These are phyloP conservation scores for Paedocypris sp. DNA, from an alignment of 2,113 vertebrate genomes.

Conservation along the genomic window DNA sequence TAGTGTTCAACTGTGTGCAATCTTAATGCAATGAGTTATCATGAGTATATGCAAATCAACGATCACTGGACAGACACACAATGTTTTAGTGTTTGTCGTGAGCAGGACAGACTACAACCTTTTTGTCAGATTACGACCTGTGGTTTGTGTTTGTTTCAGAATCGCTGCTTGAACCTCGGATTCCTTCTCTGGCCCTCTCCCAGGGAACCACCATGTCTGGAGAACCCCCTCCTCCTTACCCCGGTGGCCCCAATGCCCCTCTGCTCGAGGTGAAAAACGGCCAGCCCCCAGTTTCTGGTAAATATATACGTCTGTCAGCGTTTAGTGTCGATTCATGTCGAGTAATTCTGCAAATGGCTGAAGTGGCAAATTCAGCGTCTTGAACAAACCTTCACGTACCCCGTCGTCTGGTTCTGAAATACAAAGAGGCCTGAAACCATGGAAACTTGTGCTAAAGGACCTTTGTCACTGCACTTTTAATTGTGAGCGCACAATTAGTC, in stretches of 20 bases:
- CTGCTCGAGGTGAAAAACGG: constrained; percentile 84
- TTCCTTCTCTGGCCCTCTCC: constrained; percentile 19
- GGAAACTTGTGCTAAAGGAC: not conserved
- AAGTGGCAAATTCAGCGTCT: no score
- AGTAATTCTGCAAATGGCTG: no score
- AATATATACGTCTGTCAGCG: no score
- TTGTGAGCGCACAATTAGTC: no score
- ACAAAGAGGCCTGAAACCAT: constrained; percentile 6
- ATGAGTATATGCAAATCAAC: not conserved
- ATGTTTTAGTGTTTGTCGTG: not conserved
- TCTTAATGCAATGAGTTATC: not conserved
- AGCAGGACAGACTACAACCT: not conserved
- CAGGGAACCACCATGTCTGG: constrained; percentile 70
- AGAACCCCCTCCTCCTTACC: constrained; percentile 90
- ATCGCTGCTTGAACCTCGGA: constrained; percentile 25
- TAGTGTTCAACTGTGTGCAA: not conserved
- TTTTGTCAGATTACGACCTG: not conserved
- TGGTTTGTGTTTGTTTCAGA: constrained; percentile 20
- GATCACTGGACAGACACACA: not conserved
- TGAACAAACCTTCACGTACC: no score
- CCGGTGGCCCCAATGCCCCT: constrained; percentile 81
- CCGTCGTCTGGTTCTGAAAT: no score
- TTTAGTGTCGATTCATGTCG: no score
- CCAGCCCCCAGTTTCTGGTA: constrained; percentile 65
- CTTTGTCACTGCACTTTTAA: not conserved